Evolutionary conservation across 2,113 vertebrate genomes (phyloP).

Genomic region (Geococcyx californianus): DNA sequence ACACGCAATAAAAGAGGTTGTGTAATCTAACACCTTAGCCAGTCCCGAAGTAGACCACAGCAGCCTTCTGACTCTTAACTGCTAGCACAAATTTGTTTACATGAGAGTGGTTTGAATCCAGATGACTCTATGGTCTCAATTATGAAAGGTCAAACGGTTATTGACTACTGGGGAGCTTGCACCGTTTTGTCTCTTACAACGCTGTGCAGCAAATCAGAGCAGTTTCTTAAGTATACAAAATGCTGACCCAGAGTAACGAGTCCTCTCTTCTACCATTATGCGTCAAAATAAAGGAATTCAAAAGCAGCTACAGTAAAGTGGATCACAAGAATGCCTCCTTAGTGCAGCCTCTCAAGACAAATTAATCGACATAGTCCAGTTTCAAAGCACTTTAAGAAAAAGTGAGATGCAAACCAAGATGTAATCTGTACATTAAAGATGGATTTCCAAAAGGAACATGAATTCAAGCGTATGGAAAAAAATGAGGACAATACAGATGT

Average conservation of each 20-base stretch:
- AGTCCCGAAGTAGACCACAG: conserved; percentile 35
- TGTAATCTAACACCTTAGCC: conserved; percentile 20
- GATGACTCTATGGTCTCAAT: conserved; percentile 11
- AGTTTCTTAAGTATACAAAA: not conserved
- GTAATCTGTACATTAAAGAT: not conserved
- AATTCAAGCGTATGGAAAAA: not conserved
- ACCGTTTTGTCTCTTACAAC: conserved; percentile 29
- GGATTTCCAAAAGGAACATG: conserved; percentile 20
- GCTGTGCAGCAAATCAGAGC: not conserved
- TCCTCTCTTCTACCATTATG: conserved; percentile 17
- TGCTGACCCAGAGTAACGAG: not conserved
- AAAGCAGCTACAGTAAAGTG: conserved; percentile 19
- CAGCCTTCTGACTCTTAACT: conserved; percentile 34
- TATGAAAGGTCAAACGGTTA: not conserved
- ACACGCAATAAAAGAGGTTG: conserved; percentile 42
- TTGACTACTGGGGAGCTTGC: conserved; percentile 5
- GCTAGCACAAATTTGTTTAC: not conserved
- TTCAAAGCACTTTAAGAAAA: conserved; percentile 46
- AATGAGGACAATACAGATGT: conserved; percentile 31
- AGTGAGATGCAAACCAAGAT: conserved; percentile 5
- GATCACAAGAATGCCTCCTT: conserved; percentile 16
- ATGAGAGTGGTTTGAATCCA: not conserved
- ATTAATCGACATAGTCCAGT: conserved; percentile 1
- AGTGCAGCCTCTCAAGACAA: not conserved
- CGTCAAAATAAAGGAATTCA: conserved; percentile 13